phyloP scores from a whole-genome alignment of 2,113 vertebrate species.

The Pithys albifrons region DNA sequence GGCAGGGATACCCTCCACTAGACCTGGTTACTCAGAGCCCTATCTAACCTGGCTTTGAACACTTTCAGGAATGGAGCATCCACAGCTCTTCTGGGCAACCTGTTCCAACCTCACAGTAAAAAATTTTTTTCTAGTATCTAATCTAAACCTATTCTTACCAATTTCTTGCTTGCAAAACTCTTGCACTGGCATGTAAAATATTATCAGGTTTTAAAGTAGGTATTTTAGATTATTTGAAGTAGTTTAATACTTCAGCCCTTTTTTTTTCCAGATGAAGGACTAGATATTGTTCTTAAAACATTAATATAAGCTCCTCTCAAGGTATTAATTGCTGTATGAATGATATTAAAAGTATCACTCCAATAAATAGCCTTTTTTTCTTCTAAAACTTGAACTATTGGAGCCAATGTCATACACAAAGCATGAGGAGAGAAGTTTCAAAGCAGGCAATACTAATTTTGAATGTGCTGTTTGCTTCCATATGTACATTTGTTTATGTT shows the following conservation, averaged over 20 bases:
- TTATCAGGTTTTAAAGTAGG: background rate
- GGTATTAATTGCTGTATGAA: background rate
- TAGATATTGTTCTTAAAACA: background rate
- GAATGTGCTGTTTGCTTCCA: background rate
- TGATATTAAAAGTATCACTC: background rate
- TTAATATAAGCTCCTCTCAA: background rate
- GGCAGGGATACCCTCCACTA: background rate
- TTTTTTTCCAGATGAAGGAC: background rate
- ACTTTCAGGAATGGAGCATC: background rate
- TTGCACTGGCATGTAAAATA: background rate
- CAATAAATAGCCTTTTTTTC: background rate
- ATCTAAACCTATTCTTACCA: background rate
- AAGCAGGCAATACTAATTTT: background rate
- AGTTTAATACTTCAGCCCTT: background rate
- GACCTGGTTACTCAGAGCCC: background rate
- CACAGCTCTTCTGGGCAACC: background rate
- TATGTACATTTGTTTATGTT: background rate
- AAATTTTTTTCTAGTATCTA: background rate
- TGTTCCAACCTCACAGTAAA: background rate
- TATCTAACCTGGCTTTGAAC: background rate
- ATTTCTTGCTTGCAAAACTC: background rate
- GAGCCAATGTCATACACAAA: background rate
- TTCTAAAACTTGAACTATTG: background rate
- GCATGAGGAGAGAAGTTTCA: background rate
- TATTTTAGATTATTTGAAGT: background rate